Conservation (phyloP, 2,113 vertebrate genomes). For the Myotis davidii region DNA sequence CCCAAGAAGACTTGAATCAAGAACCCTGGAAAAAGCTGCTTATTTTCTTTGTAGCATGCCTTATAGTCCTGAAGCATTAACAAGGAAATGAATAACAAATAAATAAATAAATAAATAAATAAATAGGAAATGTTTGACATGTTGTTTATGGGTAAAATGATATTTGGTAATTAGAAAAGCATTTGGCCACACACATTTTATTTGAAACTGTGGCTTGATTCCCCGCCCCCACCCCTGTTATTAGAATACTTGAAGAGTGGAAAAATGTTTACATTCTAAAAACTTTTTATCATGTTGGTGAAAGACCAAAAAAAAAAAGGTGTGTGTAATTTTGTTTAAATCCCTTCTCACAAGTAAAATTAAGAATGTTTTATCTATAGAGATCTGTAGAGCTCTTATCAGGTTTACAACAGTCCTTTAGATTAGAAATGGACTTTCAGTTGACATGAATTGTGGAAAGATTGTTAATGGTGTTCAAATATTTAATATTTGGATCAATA, state of each 20-base stretch:
- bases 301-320: neutral
- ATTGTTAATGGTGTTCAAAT: slow-evolving; percentile 15
- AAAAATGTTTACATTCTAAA: neutral
- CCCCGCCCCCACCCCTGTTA: no score
- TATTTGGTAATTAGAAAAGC: neutral
- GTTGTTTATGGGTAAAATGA: neutral
- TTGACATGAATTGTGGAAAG: neutral
- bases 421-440: neutral
- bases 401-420: neutral
- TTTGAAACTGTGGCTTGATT: neutral
- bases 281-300: neutral
- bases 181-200: neutral
- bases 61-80: neutral
- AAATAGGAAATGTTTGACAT: neutral
- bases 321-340: neutral
- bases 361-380: neutral
- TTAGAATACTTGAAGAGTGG: neutral
- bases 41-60: slow-evolving; percentile 22
- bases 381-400: neutral
- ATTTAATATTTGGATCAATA: slow-evolving; percentile 27
- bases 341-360: neutral
- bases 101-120: no score
- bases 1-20: neutral
- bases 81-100: neutral
- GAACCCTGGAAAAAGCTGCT: neutral